phyloP scores from a whole-genome alignment of 1,140 invertebrate species.

The Saxidomus purpurata region DNA sequence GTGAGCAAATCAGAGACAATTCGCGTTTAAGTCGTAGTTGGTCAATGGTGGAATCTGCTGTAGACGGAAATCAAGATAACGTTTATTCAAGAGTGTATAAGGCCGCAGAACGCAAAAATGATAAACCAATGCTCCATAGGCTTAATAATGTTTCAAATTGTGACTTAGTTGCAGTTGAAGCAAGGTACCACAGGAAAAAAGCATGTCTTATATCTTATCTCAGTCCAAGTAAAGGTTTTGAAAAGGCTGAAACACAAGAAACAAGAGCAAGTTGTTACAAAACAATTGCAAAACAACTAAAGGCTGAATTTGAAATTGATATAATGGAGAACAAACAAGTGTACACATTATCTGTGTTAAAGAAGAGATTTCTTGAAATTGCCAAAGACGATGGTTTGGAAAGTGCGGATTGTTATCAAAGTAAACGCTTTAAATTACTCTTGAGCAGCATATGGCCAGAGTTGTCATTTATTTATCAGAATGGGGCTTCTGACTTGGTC shows the following conservation, averaged over 20 bases:
- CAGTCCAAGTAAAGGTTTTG: not conserved
- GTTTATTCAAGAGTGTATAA: not conserved
- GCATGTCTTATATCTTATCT: not conserved
- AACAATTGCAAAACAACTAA: not conserved
- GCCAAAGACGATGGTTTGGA: not conserved
- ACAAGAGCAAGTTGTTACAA: not conserved
- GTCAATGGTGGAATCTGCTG: not conserved
- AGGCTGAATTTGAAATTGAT: not conserved
- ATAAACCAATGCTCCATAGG: not conserved
- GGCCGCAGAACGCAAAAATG: not conserved
- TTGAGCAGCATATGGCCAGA: conserved; percentile 1
- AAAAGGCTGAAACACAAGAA: not conserved
- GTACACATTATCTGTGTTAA: not conserved
- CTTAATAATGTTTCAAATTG: not conserved
- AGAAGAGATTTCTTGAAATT: not conserved
- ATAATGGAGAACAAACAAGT: not conserved
- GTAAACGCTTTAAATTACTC: not conserved
- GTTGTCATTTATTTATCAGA: not conserved
- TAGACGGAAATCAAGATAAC: not conserved
- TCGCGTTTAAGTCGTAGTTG: not conserved
- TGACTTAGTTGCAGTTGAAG: conserved; percentile 26
- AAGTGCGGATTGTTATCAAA: not conserved
- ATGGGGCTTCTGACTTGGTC: conserved; percentile 5
- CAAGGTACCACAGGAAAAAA: conserved; percentile 16
- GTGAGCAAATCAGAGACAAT: not conserved